Evolutionary conservation across 2,113 vertebrate genomes (phyloP).

Genomic region (Actenoides hombroni): DNA sequence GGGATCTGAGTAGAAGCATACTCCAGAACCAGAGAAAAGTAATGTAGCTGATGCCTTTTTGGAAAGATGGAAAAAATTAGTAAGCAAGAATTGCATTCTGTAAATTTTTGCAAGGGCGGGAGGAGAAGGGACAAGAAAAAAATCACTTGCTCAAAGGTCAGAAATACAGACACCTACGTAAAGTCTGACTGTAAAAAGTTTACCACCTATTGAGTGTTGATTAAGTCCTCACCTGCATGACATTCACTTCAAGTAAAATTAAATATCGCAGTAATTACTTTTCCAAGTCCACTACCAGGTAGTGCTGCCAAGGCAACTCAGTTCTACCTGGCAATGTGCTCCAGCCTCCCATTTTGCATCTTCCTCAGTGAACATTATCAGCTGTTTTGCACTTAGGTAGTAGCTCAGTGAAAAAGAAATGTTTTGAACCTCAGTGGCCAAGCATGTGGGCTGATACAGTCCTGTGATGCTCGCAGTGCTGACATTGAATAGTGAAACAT

Average conservation of each 20-base stretch:
- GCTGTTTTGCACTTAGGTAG: not conserved
- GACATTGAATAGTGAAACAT: not conserved
- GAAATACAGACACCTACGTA: not conserved
- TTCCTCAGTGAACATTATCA: rapidly evolving
- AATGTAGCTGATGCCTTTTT: not conserved
- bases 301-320: not conserved
- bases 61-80: not conserved
- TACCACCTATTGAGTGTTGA: not conserved
- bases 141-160: not conserved
- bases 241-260: not conserved
- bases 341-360: not conserved
- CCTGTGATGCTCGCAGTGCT: not conserved
- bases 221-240: not conserved
- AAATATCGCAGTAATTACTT: not conserved
- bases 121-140: not conserved
- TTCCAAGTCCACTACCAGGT: not conserved
- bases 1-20: not conserved
- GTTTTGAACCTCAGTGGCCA: not conserved
- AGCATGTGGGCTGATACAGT: not conserved
- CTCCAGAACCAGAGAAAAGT: not conserved
- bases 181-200: not conserved
- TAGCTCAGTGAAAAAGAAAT: not conserved
- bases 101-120: not conserved
- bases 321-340: not conserved
- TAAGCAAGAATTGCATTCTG: not conserved